Conservation (phyloP, 2,113 vertebrate genomes). For the Lepidothrix coronata region DNA sequence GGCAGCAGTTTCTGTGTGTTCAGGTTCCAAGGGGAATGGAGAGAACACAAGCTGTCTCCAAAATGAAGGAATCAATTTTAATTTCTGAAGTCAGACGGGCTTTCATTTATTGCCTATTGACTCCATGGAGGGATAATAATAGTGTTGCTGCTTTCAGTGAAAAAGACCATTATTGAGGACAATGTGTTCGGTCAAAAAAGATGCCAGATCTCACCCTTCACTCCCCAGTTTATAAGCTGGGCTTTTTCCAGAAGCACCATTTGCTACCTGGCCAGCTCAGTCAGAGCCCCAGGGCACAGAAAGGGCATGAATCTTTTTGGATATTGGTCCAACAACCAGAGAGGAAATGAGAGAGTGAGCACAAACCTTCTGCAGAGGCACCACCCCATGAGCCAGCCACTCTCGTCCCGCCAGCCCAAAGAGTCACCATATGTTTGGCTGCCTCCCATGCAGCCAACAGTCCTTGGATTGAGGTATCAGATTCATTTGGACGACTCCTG, state of each 20-base stretch:
- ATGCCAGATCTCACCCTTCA: neutral
- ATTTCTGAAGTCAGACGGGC: conserved; percentile 21
- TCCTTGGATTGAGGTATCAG: neutral
- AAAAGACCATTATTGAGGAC: neutral
- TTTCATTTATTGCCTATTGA: conserved; percentile 32
- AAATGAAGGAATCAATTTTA: conserved; percentile 46
- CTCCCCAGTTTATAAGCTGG: neutral
- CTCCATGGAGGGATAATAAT: conserved; percentile 14
- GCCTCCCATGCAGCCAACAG: neutral
- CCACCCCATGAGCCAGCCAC: neutral
- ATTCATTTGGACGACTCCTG: neutral
- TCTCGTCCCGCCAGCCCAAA: neutral
- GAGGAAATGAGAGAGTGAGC: neutral
- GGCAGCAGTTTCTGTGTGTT: neutral
- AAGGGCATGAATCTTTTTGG: neutral
- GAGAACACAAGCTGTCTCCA: conserved; percentile 14
- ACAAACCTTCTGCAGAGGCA: neutral
- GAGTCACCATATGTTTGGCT: conserved; percentile 26
- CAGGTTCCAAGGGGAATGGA: neutral
- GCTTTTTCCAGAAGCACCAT: neutral
- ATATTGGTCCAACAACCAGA: neutral
- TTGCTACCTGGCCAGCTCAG: neutral
- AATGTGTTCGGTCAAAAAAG: neutral
- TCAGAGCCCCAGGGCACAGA: neutral
- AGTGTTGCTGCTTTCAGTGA: neutral